Conservation (phyloP, 2,113 vertebrate genomes). For the Polyodon spathula region DNA sequence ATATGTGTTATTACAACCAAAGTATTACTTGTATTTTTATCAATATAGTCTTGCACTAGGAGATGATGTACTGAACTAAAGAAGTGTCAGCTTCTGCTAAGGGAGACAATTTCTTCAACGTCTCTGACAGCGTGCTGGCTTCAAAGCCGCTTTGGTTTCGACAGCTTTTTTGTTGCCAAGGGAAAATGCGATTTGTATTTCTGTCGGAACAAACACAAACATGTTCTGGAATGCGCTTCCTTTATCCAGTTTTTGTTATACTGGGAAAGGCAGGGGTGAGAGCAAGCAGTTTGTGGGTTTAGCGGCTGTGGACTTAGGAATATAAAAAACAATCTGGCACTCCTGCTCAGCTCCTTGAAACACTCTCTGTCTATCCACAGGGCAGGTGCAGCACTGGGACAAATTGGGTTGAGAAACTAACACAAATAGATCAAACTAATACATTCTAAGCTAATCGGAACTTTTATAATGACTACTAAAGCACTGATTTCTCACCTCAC, state of each 20-base stretch:
- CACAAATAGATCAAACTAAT: too few species aligned
- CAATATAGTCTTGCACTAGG: not conserved
- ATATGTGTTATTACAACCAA: not conserved
- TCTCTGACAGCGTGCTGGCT: not conserved
- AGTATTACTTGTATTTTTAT: not conserved
- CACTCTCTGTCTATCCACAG: not conserved
- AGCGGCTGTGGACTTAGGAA: slow-evolving; percentile 6
- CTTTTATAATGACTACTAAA: too few species aligned
- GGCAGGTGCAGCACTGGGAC: too few species aligned
- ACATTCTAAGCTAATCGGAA: too few species aligned
- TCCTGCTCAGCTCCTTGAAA: not conserved
- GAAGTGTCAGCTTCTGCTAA: not conserved
- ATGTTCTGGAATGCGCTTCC: slow-evolving; percentile 8
- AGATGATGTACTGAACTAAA: not conserved
- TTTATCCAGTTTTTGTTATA: slow-evolving; percentile 13
- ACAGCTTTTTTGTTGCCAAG: slow-evolving; percentile 13
- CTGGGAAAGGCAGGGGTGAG: slow-evolving; percentile 7
- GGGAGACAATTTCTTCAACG: not conserved
- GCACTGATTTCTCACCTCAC: too few species aligned
- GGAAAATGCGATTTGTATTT: slow-evolving; percentile 12
- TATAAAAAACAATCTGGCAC: not conserved
- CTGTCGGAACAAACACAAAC: slow-evolving; percentile 5
- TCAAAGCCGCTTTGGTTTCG: slow-evolving; percentile 6
- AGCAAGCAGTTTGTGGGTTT: slow-evolving; percentile 4
- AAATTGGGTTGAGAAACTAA: too few species aligned